phyloP scores from a whole-genome alignment of 2,113 vertebrate species.

The Abramis brama region DNA sequence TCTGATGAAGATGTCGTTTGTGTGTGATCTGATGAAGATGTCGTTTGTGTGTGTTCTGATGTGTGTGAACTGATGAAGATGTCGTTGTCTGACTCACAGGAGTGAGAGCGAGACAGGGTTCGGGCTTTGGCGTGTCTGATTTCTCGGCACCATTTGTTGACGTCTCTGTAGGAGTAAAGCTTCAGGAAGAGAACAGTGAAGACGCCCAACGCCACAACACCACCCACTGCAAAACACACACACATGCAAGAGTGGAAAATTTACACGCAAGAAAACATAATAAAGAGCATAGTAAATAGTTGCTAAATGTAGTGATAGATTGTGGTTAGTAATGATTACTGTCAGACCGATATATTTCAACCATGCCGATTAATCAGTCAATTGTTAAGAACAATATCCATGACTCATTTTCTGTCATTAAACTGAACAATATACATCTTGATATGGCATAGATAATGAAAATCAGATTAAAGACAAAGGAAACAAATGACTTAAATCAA shows the following conservation, averaged over 20 bases:
- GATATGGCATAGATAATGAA: no score
- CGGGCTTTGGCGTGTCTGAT: constrained; percentile 72
- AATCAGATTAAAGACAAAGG: no score
- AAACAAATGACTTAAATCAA: not conserved
- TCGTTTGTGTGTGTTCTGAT: not conserved
- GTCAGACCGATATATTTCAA: not conserved
- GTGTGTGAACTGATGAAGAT: not conserved
- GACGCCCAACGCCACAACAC: constrained; percentile 74
- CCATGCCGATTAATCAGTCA: not conserved
- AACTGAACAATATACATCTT: no score
- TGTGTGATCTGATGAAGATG: no score
- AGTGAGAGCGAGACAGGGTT: constrained; percentile 74
- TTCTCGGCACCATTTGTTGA: constrained; percentile 87
- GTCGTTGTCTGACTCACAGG: constrained; percentile 71
- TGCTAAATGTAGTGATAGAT: not conserved
- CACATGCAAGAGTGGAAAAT: constrained; percentile 15
- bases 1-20: no score
- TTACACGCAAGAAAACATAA: not conserved
- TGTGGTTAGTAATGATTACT: not conserved
- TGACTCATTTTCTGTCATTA: no score
- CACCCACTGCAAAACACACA: constrained; percentile 76
- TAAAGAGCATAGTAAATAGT: no score
- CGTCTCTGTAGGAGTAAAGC: constrained; percentile 86
- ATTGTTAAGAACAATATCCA: no score
- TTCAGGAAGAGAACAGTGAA: constrained; percentile 88